Evolutionary conservation across 2,113 vertebrate species (phyloP).

Genomic region (Poicephalus meyeri): DNA sequence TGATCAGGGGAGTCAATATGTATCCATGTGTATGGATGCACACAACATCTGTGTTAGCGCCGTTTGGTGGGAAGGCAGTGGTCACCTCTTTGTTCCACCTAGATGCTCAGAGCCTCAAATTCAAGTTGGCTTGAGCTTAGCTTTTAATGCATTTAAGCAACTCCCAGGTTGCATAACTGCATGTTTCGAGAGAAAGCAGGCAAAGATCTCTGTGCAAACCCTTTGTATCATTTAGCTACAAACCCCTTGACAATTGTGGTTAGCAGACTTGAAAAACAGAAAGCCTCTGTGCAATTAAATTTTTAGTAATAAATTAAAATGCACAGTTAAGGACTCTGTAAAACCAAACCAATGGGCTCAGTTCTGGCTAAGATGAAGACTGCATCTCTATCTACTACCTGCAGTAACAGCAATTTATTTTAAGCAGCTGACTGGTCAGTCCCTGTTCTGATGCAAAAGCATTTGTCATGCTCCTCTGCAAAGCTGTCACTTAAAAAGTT

Average conservation of each 20-base stretch:
- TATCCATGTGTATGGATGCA: accelerated
- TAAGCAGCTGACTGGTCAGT: not conserved
- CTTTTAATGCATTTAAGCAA: not conserved
- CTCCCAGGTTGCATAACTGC: not conserved
- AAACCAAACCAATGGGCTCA: not conserved
- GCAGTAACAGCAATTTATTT: not conserved
- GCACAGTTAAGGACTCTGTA: not conserved
- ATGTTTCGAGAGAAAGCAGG: not conserved
- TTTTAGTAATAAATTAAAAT: not conserved
- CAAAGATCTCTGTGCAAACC: not conserved
- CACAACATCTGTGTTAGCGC: not conserved
- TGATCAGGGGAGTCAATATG: not conserved
- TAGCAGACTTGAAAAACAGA: not conserved
- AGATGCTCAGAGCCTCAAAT: not conserved
- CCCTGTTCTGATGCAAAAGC: not conserved
- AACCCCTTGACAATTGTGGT: not conserved
- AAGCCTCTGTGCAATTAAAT: not conserved
- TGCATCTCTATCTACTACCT: not conserved
- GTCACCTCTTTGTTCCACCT: not conserved
- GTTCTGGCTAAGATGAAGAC: constrained; percentile 17
- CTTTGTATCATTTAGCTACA: not conserved
- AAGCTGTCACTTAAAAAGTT: constrained; percentile 10
- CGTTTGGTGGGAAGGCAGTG: not conserved
- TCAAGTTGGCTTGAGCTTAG: not conserved
- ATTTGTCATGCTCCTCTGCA: constrained; percentile 1